phyloP scores from a whole-genome alignment of 2,888 invertebrate species.

The Vannuccia rotundouncinata region DNA sequence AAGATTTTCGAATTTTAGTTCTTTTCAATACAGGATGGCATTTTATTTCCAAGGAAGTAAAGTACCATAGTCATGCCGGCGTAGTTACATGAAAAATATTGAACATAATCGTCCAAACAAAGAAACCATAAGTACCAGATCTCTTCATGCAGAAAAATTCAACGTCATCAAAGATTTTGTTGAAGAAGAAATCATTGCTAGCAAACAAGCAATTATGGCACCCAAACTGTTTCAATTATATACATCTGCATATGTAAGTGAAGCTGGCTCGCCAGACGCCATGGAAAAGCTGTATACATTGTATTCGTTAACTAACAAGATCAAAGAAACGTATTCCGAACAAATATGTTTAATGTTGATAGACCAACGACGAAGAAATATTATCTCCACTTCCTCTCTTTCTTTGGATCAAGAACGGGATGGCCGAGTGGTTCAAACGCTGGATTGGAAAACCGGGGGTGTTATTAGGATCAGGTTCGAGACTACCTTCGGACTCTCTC shows the following conservation, averaged over 20 bases:
- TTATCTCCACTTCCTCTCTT: not conserved
- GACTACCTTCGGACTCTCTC: too few species aligned
- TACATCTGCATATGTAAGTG: not conserved
- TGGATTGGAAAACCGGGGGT: too few species aligned
- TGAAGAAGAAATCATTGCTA: not conserved
- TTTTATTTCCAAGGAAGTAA: slow-evolving; percentile 5
- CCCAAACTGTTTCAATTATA: not conserved
- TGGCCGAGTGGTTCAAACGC: too few species aligned
- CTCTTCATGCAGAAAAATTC: not conserved
- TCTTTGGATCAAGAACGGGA: not conserved
- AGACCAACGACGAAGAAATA: not conserved
- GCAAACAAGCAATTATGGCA: not conserved
- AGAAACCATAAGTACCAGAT: not conserved
- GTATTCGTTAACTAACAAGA: not conserved
- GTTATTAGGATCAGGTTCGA: too few species aligned
- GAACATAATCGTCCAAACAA: not conserved
- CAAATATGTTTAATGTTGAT: not conserved
- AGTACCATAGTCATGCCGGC: not conserved
- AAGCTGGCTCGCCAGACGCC: not conserved
- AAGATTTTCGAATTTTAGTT: not conserved
- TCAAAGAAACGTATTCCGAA: not conserved
- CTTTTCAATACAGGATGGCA: not conserved
- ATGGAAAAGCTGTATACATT: not conserved
- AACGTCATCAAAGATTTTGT: not conserved
- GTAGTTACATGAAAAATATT: not conserved